These are phyloP conservation scores for Eilema sororculum DNA, from an alignment of 2,888 invertebrate species.

Conservation along the genomic window DNA sequence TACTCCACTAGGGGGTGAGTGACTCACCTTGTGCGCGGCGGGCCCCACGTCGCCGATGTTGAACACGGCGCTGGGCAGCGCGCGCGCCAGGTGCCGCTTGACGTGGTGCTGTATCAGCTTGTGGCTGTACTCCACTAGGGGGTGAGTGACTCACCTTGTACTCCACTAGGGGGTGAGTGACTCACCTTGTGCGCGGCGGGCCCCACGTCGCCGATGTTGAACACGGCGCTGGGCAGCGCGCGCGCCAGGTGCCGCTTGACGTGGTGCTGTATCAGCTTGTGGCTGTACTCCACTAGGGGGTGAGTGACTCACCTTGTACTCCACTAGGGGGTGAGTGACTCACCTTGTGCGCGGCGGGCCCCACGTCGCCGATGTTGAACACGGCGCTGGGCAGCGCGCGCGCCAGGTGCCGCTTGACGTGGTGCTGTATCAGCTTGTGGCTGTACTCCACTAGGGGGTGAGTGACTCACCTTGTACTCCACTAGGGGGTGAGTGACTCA, in stretches of 20 bases:
- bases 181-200: slow-evolving; percentile 40
- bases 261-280: slow-evolving; percentile 57
- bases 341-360: slow-evolving; percentile 39
- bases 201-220: slow-evolving; percentile 62
- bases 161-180: slow-evolving; percentile 36
- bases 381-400: slow-evolving; percentile 50
- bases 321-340: slow-evolving; percentile 28
- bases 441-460: not conserved
- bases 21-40: slow-evolving; percentile 33
- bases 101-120: slow-evolving; percentile 60
- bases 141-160: slow-evolving; percentile 35
- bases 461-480: slow-evolving; percentile 47
- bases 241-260: slow-evolving; percentile 56
- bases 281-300: too few species aligned
- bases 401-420: slow-evolving; percentile 59
- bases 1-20: slow-evolving; percentile 37
- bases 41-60: slow-evolving; percentile 59
- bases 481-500: slow-evolving; percentile 21
- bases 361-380: slow-evolving; percentile 64
- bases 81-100: slow-evolving; percentile 52
- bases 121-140: too few species aligned
- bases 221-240: slow-evolving; percentile 50
- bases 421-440: slow-evolving; percentile 52
- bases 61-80: slow-evolving; percentile 55
- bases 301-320: slow-evolving; percentile 42